Evolutionary conservation across 2,888 invertebrate genomes (phyloP).

Genomic region (Eugnorisma glareosa): DNA sequence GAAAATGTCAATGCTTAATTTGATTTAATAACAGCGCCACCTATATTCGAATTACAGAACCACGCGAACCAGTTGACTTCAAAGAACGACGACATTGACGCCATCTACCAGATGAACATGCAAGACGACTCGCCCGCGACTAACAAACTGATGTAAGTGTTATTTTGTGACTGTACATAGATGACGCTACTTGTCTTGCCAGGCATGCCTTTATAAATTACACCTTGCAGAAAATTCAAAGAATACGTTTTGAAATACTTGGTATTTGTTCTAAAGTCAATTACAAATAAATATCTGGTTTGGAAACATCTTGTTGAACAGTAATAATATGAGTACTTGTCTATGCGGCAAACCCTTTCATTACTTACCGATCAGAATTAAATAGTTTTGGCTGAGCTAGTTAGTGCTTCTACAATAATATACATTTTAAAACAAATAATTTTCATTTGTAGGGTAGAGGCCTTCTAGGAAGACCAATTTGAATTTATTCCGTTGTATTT

Average conservation of each 20-base stretch:
- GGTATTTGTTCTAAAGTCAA: background rate
- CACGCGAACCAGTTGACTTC: constrained; percentile 70
- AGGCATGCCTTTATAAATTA: background rate
- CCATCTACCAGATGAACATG: constrained; percentile 80
- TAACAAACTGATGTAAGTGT: constrained; percentile 76
- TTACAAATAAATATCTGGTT: background rate
- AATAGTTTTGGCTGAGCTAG: background rate
- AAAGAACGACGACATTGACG: constrained; percentile 77
- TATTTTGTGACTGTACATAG: constrained; percentile 50
- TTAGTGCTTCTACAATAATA: background rate
- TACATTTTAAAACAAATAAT: background rate
- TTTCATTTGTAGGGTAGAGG: background rate
- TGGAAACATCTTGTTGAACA: background rate
- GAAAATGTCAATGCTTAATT: background rate
- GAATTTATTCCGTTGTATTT: background rate
- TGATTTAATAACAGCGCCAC: constrained; percentile 67
- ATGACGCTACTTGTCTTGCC: constrained; percentile 54
- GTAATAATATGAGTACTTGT: background rate
- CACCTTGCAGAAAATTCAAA: background rate
- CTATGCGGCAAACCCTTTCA: background rate
- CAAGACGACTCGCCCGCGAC: constrained; percentile 73
- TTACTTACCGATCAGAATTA: background rate
- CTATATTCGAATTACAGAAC: constrained; percentile 78
- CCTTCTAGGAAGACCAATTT: background rate
- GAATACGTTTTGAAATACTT: background rate